phyloP scores from a whole-genome alignment of 2,797 vertebrate genomes.

The Falco peregrinus region DNA sequence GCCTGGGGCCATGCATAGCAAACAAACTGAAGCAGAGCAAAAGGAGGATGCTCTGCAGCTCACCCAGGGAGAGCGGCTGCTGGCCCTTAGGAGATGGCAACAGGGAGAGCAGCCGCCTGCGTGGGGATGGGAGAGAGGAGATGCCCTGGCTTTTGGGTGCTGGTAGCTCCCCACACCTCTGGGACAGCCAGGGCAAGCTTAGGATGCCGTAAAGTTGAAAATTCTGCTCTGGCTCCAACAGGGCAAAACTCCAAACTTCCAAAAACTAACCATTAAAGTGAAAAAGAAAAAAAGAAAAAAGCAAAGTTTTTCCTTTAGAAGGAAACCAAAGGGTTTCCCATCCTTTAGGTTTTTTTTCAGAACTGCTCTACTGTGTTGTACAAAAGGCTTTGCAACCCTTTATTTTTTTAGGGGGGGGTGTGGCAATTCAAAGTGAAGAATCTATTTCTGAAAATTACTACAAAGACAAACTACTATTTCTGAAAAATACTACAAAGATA shows the following conservation, averaged over 20 bases:
- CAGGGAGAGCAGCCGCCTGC: rapidly evolving
- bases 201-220: neutral
- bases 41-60: neutral
- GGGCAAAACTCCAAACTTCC: neutral
- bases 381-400: neutral
- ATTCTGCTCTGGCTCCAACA: neutral
- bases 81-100: rapidly evolving
- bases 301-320: neutral
- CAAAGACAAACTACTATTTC: neutral
- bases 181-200: neutral
- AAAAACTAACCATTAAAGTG: neutral
- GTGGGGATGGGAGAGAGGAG: rapidly evolving
- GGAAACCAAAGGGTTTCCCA: neutral
- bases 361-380: neutral
- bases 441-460: neutral
- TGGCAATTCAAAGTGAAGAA: neutral
- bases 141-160: rapidly evolving
- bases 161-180: rapidly evolving
- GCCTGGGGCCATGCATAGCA: neutral
- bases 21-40: neutral
- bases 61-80: neutral
- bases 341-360: neutral
- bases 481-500: neutral
- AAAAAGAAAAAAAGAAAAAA: rapidly evolving
- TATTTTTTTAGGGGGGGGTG: rapidly evolving